phyloP scores from a whole-genome alignment of 2,797 vertebrate genomes.

The Mustela erminea region DNA sequence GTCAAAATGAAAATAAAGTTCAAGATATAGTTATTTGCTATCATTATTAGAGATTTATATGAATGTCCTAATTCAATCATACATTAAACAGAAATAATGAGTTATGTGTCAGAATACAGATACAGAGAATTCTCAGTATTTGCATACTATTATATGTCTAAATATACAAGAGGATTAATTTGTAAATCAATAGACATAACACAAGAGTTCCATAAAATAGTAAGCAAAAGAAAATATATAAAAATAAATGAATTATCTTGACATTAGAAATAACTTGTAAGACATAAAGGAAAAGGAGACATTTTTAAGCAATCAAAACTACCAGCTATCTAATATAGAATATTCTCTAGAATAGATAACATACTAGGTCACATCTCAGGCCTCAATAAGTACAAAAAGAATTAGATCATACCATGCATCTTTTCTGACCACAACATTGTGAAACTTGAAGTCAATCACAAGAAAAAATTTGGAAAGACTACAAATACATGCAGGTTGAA shows the following conservation, averaged over 20 bases:
- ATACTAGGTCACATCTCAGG: not conserved
- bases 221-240: not conserved
- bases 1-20: not conserved
- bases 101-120: not conserved
- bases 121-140: not conserved
- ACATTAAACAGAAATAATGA: constrained; percentile 5
- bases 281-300: not conserved
- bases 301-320: not conserved
- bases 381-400: not conserved
- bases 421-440: not conserved
- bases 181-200: not conserved
- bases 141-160: not conserved
- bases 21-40: not conserved
- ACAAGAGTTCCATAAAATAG: not conserved
- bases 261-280: not conserved
- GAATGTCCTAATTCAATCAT: constrained; percentile 7
- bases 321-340: not conserved
- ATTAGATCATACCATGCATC: not conserved
- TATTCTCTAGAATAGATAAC: not conserved
- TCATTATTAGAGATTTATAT: constrained; percentile 4
- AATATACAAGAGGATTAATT: not conserved
- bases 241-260: not conserved
- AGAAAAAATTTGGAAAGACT: not conserved
- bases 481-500: not conserved
- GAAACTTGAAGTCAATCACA: not conserved